phyloP scores from a whole-genome alignment of 1,140 invertebrate genomes.

The Dendroctonus valens region DNA sequence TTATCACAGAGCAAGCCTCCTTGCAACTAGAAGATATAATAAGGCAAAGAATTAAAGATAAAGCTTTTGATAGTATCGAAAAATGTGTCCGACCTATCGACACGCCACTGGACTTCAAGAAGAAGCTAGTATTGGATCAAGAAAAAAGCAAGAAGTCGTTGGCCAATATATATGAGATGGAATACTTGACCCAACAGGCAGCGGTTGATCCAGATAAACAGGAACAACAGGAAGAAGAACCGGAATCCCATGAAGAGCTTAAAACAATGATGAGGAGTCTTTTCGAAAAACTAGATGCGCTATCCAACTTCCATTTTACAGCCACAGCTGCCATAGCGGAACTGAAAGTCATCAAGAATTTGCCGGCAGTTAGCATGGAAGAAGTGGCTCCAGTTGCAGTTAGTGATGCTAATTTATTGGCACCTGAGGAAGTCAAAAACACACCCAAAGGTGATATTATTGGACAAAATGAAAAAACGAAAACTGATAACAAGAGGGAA shows the following conservation, averaged over 20 bases:
- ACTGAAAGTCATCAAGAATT: constrained; percentile 86
- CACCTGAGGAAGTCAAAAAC: constrained; percentile 89
- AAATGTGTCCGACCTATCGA: constrained; percentile 85
- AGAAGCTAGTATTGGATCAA: constrained; percentile 86
- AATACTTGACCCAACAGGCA: constrained; percentile 82
- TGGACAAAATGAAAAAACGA: constrained; percentile 71
- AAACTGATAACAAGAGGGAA: constrained; percentile 87
- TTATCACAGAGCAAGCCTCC: constrained; percentile 90
- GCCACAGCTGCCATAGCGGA: constrained; percentile 84
- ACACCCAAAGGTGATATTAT: constrained; percentile 77
- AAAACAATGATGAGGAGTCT: constrained; percentile 71
- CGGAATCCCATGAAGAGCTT: constrained; percentile 75
- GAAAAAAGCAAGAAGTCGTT: constrained; percentile 95
- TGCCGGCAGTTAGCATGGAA: constrained; percentile 90
- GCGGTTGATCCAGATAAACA: constrained; percentile 60
- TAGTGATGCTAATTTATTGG: constrained; percentile 81
- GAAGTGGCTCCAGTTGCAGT: constrained; percentile 89
- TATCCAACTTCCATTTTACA: constrained; percentile 93
- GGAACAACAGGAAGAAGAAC: constrained; percentile 65
- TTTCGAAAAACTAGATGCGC: constrained; percentile 86
- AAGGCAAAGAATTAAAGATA: constrained; percentile 87
- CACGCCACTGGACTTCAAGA: constrained; percentile 84
- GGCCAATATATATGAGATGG: constrained; percentile 93
- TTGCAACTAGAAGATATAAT: constrained; percentile 88
- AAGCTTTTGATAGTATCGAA: constrained; percentile 93